These are phyloP conservation scores for Hirtodrosophila trivittata DNA, from an alignment of 2,888 invertebrate genomes.

Conservation along the genomic window DNA sequence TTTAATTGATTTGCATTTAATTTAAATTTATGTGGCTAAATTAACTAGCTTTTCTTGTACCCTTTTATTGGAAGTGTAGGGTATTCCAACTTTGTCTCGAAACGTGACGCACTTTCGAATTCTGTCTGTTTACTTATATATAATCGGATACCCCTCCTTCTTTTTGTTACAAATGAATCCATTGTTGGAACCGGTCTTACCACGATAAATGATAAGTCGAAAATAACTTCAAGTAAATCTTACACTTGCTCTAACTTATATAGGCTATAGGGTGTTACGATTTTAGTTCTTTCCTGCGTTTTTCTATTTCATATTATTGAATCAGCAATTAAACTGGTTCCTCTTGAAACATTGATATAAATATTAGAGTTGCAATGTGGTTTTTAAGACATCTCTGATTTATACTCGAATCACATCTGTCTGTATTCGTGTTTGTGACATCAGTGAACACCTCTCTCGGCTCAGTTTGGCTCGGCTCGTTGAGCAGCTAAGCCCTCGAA, in stretches of 20 bases:
- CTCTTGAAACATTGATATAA: background rate
- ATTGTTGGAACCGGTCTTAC: too few species aligned
- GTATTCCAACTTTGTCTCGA: too few species aligned
- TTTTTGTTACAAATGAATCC: too few species aligned
- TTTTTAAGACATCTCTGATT: conserved; percentile 5
- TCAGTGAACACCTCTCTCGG: conserved; percentile 12
- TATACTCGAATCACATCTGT: conserved; percentile 6
- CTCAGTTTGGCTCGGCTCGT: conserved; percentile 7
- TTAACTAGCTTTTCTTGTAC: conserved; percentile 39
- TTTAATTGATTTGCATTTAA: conserved; percentile 59
- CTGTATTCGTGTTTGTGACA: conserved; percentile 32
- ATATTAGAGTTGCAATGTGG: background rate
- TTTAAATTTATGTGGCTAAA: conserved; percentile 51
- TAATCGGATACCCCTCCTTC: too few species aligned
- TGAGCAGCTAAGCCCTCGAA: conserved; percentile 27
- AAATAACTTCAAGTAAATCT: too few species aligned
- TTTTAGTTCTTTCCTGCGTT: background rate
- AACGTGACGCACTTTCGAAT: too few species aligned
- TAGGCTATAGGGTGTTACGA: too few species aligned
- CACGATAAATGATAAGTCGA: too few species aligned
- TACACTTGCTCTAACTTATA: too few species aligned
- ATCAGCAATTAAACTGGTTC: conserved; percentile 42
- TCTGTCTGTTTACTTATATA: too few species aligned
- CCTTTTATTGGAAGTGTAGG: background rate
- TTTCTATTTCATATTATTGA: background rate